Evolutionary conservation across 2,888 invertebrate species (phyloP).

Genomic region (Tenthredo livida): DNA sequence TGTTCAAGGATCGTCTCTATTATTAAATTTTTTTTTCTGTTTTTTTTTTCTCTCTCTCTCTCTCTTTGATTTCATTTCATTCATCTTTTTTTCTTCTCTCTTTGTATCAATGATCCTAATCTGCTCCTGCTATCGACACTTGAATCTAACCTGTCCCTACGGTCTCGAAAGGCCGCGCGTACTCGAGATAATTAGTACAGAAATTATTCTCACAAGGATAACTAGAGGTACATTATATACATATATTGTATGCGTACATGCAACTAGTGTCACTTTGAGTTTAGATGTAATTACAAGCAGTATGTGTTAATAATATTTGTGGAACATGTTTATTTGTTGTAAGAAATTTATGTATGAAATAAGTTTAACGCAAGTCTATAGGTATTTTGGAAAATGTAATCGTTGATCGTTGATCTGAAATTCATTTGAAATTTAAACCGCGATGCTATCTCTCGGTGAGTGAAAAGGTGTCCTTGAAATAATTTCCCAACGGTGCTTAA

Average conservation of each 20-base stretch:
- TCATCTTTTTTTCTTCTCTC: background rate
- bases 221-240: background rate
- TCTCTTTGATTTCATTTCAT: conserved; percentile 18
- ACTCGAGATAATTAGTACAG: conserved; percentile 19
- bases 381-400: background rate
- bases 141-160: conserved; percentile 14
- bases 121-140: conserved; percentile 25
- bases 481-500: conserved; percentile 34
- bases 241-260: too few species aligned
- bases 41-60: background rate
- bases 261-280: conserved; percentile 29
- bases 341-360: background rate
- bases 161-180: background rate
- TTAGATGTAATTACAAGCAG: background rate
- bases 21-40: background rate
- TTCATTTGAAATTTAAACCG: conserved; percentile 31
- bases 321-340: background rate
- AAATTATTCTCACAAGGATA: background rate
- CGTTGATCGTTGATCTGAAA: background rate
- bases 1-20: conserved; percentile 37
- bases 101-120: conserved; percentile 16
- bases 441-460: conserved; percentile 23
- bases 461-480: conserved; percentile 48
- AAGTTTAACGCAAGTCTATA: background rate
- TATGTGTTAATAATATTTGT: background rate